phyloP scores from a whole-genome alignment of 1,140 invertebrate species.

The Hermatobates lingyangjiaoensis region DNA sequence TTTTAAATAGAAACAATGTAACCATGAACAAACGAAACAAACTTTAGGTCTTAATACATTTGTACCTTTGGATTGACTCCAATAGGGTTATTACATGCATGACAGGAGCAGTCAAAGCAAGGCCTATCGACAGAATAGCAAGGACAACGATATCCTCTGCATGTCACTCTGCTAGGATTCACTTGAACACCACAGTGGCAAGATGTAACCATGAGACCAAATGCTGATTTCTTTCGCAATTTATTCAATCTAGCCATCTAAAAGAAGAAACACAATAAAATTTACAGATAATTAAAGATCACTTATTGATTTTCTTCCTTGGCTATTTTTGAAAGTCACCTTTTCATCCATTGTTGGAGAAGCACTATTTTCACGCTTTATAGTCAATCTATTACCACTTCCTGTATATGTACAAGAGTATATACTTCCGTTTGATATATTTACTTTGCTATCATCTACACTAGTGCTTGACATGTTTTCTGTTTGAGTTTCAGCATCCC shows the following conservation, averaged over 20 bases:
- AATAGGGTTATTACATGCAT: constrained; percentile 70
- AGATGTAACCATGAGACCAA: constrained; percentile 60
- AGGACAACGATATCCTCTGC: constrained; percentile 79
- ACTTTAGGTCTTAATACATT: neutral
- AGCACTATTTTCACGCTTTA: constrained; percentile 44
- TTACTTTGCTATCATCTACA: constrained; percentile 31
- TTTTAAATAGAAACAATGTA: no score
- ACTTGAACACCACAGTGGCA: constrained; percentile 77
- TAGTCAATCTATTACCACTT: constrained; percentile 60
- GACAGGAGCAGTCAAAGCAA: constrained; percentile 71
- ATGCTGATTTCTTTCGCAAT: constrained; percentile 25
- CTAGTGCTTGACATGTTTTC: neutral
- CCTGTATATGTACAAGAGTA: constrained; percentile 62
- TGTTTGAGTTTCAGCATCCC: neutral
- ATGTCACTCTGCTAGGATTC: constrained; percentile 71
- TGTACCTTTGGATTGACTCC: constrained; percentile 35
- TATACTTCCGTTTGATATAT: constrained; percentile 47
- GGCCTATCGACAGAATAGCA: constrained; percentile 77
- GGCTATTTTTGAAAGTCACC: constrained; percentile 3
- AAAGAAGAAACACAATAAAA: constrained; percentile 10
- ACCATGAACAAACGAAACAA: no score
- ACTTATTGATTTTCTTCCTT: neutral
- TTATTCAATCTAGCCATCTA: constrained; percentile 25
- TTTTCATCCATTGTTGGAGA: constrained; percentile 25
- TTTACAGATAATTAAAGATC: neutral